These are phyloP conservation scores for Saccopteryx leptura DNA, from an alignment of 2,113 vertebrate genomes.

Conservation along the genomic window DNA sequence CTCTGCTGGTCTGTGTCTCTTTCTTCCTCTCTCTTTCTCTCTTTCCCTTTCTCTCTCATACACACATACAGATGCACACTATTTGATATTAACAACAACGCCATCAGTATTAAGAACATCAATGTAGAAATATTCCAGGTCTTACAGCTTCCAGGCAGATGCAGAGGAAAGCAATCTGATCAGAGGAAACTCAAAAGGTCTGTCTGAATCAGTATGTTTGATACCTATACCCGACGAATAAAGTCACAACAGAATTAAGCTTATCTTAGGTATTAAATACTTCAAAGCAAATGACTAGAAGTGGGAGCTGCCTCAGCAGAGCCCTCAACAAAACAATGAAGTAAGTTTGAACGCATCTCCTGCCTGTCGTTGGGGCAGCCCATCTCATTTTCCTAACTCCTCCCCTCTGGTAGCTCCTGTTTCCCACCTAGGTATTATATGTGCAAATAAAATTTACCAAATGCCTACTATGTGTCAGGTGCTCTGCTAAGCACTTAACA, in stretches of 20 bases:
- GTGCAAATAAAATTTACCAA: neutral
- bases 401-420: neutral
- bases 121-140: neutral
- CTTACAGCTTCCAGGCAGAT: neutral
- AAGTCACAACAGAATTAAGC: neutral
- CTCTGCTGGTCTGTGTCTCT: neutral
- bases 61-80: neutral
- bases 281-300: conserved; percentile 21
- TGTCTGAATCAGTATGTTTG: neutral
- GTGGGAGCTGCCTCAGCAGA: too few relatives aligned
- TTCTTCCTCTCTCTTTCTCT: neutral
- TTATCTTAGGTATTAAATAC: neutral
- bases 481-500: conserved; percentile 16
- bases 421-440: neutral
- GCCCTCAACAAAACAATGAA: neutral
- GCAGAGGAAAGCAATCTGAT: neutral
- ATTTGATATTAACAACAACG: neutral
- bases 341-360: neutral
- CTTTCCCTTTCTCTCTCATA: neutral
- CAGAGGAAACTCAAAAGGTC: neutral
- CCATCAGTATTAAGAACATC: neutral
- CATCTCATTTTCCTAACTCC: neutral
- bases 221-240: neutral
- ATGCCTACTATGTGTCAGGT: neutral
- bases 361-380: neutral